phyloP scores from a whole-genome alignment of 1,140 invertebrate genomes.

The Mylabris phalerata region DNA sequence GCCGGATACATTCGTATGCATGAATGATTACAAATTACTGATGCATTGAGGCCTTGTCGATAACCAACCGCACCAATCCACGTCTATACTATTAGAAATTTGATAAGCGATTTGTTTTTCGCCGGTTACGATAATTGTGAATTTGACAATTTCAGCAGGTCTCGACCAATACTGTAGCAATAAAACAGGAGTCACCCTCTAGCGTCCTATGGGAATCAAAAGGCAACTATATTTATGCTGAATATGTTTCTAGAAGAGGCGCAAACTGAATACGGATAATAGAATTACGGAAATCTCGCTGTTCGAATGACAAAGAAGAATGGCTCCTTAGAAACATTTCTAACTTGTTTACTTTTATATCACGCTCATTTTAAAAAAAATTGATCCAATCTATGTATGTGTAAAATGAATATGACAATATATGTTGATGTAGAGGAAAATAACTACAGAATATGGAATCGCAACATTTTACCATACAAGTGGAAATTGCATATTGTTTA shows the following conservation, averaged over 20 bases:
- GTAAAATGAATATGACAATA: background rate
- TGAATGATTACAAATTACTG: slow-evolving; percentile 35
- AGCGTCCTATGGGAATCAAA: slow-evolving; percentile 20
- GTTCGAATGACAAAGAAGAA: slow-evolving; percentile 30
- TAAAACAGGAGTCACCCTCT: slow-evolving; percentile 6
- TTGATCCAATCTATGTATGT: background rate
- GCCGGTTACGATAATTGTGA: slow-evolving; percentile 29
- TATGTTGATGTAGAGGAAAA: background rate
- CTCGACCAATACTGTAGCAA: slow-evolving; percentile 14
- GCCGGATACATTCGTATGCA: slow-evolving; percentile 31
- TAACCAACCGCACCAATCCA: background rate
- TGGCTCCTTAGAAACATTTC: slow-evolving; percentile 22
- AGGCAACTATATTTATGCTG: slow-evolving; percentile 28
- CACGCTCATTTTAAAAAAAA: slow-evolving; percentile 17
- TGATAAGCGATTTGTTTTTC: background rate
- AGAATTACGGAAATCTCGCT: slow-evolving; percentile 30
- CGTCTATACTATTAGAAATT: background rate
- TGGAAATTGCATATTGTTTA: slow-evolving; percentile 18
- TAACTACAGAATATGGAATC: background rate
- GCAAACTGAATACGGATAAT: slow-evolving; percentile 32
- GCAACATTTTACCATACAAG: background rate
- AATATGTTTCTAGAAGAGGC: slow-evolving; percentile 27
- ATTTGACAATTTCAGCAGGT: slow-evolving; percentile 34
- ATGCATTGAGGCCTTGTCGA: slow-evolving; percentile 24
- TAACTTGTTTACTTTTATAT: slow-evolving; percentile 30